These are phyloP conservation scores for Aporrectodea caliginosa DNA, from an alignment of 1,140 invertebrate species.

Conservation along the genomic window DNA sequence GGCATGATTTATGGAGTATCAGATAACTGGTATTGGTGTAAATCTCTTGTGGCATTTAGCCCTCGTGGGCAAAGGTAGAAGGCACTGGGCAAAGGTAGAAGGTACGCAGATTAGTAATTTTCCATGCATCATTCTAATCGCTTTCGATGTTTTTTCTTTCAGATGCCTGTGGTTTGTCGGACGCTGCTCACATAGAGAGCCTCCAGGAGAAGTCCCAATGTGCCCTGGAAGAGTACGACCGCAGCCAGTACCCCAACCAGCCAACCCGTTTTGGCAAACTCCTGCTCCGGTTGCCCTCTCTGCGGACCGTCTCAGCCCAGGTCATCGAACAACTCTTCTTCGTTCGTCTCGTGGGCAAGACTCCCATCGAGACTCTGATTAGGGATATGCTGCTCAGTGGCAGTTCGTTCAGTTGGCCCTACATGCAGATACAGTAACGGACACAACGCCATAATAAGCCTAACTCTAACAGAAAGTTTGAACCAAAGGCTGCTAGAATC, in stretches of 20 bases:
- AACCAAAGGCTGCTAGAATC: too few species aligned
- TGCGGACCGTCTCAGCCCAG: conserved; percentile 84
- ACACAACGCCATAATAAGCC: too few species aligned
- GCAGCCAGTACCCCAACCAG: conserved; percentile 92
- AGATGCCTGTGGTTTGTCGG: conserved; percentile 92
- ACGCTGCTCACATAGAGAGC: conserved; percentile 88
- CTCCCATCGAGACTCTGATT: conserved; percentile 94
- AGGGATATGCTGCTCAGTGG: conserved; percentile 88
- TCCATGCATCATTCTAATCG: too few species aligned
- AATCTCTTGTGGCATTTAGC: too few species aligned
- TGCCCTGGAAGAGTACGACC: conserved; percentile 91
- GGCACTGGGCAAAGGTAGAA: too few species aligned
- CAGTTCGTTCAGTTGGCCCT: conserved; percentile 91
- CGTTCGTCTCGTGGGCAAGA: conserved; percentile 90
- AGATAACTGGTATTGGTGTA: too few species aligned
- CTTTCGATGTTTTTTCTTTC: conserved; percentile 42
- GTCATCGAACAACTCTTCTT: conserved; percentile 98
- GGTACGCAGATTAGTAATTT: too few species aligned
- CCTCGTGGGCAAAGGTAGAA: too few species aligned
- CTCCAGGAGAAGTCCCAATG: conserved; percentile 96
- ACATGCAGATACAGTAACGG: conserved; percentile 63
- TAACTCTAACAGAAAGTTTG: too few species aligned
- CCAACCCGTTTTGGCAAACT: conserved; percentile 92
- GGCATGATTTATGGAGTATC: too few species aligned
- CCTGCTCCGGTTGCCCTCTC: conserved; percentile 82